Conservation (phyloP, 92 coral and sea anemone genomes). For the Zoanthus sociatus region DNA sequence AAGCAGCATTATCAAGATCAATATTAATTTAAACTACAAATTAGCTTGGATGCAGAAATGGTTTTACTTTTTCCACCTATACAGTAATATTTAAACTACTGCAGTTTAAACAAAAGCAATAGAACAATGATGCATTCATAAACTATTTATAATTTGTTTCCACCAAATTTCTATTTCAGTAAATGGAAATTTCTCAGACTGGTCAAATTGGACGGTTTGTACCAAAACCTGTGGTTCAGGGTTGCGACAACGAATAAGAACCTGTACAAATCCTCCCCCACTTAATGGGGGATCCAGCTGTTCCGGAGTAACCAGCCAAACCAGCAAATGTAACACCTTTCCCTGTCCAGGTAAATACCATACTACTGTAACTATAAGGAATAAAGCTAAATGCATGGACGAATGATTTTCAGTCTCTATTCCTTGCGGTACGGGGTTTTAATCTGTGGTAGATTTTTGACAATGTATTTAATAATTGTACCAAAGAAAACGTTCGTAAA, state of each 20-base stretch:
- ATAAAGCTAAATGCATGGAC: not conserved
- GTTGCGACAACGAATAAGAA: conserved; percentile 17
- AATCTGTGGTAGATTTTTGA: too few relatives aligned
- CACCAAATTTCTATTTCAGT: not conserved
- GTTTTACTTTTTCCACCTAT: too few relatives aligned
- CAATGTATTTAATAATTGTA: too few relatives aligned
- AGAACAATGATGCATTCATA: not conserved
- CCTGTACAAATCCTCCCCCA: conserved; percentile 30
- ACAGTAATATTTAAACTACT: too few relatives aligned
- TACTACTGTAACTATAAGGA: not conserved
- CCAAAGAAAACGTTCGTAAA: too few relatives aligned
- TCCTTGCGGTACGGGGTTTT: not conserved
- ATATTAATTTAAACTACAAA: too few relatives aligned
- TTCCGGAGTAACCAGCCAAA: conserved; percentile 1
- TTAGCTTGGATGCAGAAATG: too few relatives aligned
- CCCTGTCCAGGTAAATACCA: conserved; percentile 13
- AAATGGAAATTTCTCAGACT: conserved; percentile 23
- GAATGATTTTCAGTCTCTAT: not conserved
- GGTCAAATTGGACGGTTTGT: conserved; percentile 39
- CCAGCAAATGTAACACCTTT: not conserved
- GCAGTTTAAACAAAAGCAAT: not conserved
- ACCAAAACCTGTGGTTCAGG: conserved; percentile 29
- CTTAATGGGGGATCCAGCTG: conserved; percentile 25
- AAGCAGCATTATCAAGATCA: too few relatives aligned
- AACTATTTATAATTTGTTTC: not conserved